Base-by-base conservation (phyloP, 2,113 vertebrate species). In the Vulpes ferrilata region DNA sequence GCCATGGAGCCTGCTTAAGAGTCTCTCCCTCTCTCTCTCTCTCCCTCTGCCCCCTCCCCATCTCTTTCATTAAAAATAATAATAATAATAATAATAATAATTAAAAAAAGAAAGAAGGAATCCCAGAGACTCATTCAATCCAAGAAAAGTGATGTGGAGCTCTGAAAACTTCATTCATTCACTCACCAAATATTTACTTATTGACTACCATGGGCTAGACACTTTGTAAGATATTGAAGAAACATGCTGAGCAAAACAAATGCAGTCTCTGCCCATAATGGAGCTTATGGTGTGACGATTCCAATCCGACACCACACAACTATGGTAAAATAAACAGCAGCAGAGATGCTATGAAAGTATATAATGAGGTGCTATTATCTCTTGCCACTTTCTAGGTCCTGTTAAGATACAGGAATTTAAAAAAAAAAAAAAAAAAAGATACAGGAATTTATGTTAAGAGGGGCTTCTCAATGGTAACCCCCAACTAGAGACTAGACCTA, bases 381-480 rank as follows among this genome's bases (percentile, higher is more conserved):
- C 71, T 38, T 82, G 74, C 25, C 51, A 94, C 65, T 92, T 76
- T 96, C 60, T 3, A 78, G 83, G 59, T 78, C 43, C 57, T 78
- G 69, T 90, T 11, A 84, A 95, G 55, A 83, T 55, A 94, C 27
- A 90, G 83, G 17, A 62, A 93, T 59, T 88, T 73, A 65, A n/a
- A n/a, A n/a, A n/a, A n/a, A n/a, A n/a, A n/a, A n/a, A n/a, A n/a
- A n/a, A n/a, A n/a, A n/a, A n/a, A 84, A 95, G 55, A 83, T 55
- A 94, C 27, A 90, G 83, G 17, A 62, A 93, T 59, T 88, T 73
- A 65, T 3, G 10, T 83, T 74, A 89, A 92, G 80, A 94, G 32
- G 55, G 81, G 82, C 79, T 95, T 96, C 87, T 96, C 43, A 94
- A 2, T 43, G n/a, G 51, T 80, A 90, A 78, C 32, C 35, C 57